A percentile compares a stretch with the other conserved stretches of the same genome.
phyloP scores from a whole-genome alignment of 2,888 invertebrate genomes.

The Hydrotaea diabolus region DNA sequence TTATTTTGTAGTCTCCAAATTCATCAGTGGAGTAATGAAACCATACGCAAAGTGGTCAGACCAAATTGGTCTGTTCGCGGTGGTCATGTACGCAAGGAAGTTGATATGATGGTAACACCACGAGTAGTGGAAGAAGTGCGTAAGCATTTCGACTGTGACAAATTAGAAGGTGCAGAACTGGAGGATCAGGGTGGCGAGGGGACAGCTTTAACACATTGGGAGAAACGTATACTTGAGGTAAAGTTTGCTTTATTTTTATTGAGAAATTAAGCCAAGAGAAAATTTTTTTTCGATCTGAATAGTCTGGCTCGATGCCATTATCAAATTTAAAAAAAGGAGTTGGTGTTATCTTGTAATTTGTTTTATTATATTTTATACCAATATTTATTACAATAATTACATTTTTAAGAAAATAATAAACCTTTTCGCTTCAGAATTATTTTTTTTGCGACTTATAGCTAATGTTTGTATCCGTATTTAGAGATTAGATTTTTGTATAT shows the following conservation, averaged over 20 bases:
- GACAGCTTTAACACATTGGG: conserved; percentile 98
- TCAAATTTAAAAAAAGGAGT: no score
- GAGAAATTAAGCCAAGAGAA: no score
- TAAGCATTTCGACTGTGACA: conserved; percentile 92
- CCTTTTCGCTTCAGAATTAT: no score
- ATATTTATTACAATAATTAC: no score
- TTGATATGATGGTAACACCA: conserved; percentile 95
- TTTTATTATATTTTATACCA: no score
- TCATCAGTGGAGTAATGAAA: conserved; percentile 95
- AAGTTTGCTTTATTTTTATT: conserved; percentile 58
- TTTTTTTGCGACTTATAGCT: no score
- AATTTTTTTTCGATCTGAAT: no score
- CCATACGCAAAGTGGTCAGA: conserved; percentile 88
- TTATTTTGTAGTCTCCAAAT: conserved; percentile 87
- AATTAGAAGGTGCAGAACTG: conserved; percentile 96
- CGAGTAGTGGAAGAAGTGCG: conserved; percentile 92
- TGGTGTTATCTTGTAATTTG: no score
- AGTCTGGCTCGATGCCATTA: no score
- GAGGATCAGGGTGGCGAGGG: conserved; percentile 99
- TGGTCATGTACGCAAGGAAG: conserved; percentile 87
- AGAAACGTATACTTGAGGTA: conserved; percentile 98
- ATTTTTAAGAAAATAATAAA: no score
- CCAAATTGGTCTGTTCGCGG: conserved; percentile 90
- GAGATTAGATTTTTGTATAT: no score
- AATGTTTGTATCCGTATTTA: no score